phyloP scores from a whole-genome alignment of 2,113 vertebrate genomes.

The Dasyprocta punctata region DNA sequence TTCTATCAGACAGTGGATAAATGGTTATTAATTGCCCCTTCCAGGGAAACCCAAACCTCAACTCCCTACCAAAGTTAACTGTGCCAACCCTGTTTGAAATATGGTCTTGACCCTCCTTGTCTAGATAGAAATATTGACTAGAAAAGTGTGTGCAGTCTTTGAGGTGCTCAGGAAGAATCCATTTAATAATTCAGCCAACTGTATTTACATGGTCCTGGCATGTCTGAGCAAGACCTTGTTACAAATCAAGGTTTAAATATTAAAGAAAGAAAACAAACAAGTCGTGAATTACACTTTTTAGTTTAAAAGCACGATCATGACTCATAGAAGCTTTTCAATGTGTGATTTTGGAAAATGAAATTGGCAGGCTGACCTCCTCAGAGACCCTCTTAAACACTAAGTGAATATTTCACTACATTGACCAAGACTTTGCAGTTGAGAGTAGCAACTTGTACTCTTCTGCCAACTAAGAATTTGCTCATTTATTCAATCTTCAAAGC shows the following conservation, averaged over 20 bases:
- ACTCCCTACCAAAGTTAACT: not conserved
- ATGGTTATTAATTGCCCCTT: not conserved
- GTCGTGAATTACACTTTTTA: constrained; percentile 68
- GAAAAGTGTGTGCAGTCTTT: constrained; percentile 51
- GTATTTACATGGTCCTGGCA: constrained; percentile 68
- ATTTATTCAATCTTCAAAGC: not conserved
- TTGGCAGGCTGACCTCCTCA: constrained; percentile 48
- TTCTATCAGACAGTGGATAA: not conserved
- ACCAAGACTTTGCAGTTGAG: constrained; percentile 34
- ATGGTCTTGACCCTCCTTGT: not conserved
- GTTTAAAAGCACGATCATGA: constrained; percentile 32
- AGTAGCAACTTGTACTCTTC: constrained; percentile 7
- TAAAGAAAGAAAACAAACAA: constrained; percentile 76
- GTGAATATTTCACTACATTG: constrained; percentile 55
- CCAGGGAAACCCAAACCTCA: not conserved
- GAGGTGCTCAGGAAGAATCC: constrained; percentile 19
- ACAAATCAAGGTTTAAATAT: constrained; percentile 78
- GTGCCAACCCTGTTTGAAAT: not conserved
- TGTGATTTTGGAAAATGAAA: constrained; percentile 53
- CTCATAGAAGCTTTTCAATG: constrained; percentile 53
- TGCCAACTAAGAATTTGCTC: not conserved
- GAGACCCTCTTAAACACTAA: constrained; percentile 43
- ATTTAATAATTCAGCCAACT: constrained; percentile 76
- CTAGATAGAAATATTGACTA: constrained; percentile 45
- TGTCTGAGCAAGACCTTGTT: constrained; percentile 66